These are phyloP conservation scores for Heliconius himera DNA, from an alignment of 1,140 invertebrate genomes.

Conservation along the genomic window DNA sequence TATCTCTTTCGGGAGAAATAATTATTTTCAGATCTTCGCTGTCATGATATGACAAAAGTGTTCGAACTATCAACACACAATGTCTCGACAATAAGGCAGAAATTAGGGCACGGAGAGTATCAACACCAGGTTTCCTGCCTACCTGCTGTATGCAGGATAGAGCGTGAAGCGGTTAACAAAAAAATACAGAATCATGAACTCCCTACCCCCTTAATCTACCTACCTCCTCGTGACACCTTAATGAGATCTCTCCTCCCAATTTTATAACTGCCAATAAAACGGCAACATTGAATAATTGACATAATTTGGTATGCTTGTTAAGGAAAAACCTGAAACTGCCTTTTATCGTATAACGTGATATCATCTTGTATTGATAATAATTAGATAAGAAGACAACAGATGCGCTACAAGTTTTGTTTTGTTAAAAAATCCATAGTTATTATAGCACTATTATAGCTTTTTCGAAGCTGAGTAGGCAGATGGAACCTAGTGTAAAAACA, in stretches of 20 bases:
- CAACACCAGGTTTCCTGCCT: too few relatives aligned
- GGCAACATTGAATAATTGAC: slow-evolving; percentile 75
- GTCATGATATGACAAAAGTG: too few relatives aligned
- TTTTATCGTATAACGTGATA: slow-evolving; percentile 47
- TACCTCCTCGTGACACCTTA: slow-evolving; percentile 52
- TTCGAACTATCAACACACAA: too few relatives aligned
- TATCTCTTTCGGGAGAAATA: too few relatives aligned
- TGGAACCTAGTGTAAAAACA: too few relatives aligned
- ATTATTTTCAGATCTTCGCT: too few relatives aligned
- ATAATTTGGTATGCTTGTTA: slow-evolving; percentile 73
- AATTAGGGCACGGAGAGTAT: too few relatives aligned
- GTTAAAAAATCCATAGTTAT: background rate
- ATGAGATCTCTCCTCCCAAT: slow-evolving; percentile 53
- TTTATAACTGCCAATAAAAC: slow-evolving; percentile 69
- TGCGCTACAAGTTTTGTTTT: background rate
- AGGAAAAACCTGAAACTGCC: slow-evolving; percentile 62
- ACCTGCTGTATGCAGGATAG: too few relatives aligned
- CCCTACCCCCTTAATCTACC: background rate
- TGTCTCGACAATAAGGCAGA: too few relatives aligned
- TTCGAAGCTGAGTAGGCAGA: too few relatives aligned
- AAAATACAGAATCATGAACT: background rate
- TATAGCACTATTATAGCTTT: background rate
- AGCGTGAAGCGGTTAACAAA: too few relatives aligned
- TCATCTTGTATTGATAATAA: slow-evolving; percentile 23
- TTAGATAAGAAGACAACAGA: slow-evolving; percentile 20